phyloP scores from a whole-genome alignment of 2,113 vertebrate species.

The Lepisosteus oculatus region DNA sequence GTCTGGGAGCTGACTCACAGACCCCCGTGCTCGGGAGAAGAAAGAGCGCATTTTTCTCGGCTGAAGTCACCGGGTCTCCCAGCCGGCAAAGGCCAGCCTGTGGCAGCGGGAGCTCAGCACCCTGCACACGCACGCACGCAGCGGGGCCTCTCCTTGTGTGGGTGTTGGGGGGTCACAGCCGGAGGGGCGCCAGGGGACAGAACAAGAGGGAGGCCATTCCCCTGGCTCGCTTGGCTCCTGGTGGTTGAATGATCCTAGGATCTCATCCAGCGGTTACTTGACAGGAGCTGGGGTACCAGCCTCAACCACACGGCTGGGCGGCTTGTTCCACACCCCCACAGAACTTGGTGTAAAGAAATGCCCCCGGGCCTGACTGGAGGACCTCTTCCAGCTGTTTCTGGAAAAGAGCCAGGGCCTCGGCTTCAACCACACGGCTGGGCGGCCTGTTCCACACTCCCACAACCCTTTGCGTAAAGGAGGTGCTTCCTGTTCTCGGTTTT shows the following conservation, averaged over 20 bases:
- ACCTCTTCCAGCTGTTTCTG: too few species aligned
- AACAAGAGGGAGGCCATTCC: not conserved
- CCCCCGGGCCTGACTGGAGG: too few species aligned
- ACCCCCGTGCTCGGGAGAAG: slow-evolving; percentile 21
- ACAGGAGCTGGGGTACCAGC: too few species aligned
- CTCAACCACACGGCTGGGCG: too few species aligned
- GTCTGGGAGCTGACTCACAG: slow-evolving; percentile 20
- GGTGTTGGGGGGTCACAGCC: slow-evolving; percentile 27
- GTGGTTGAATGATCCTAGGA: too few species aligned
- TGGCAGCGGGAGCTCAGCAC: slow-evolving; percentile 35
- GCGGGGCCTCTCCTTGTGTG: slow-evolving; percentile 31
- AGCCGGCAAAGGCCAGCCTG: slow-evolving; percentile 27
- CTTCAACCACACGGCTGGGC: too few species aligned
- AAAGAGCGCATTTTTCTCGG: slow-evolving; percentile 44
- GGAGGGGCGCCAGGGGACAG: slow-evolving; percentile 25
- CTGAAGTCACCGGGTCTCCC: slow-evolving; percentile 37
- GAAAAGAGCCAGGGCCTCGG: too few species aligned
- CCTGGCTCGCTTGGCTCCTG: too few species aligned
- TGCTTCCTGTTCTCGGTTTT: too few species aligned
- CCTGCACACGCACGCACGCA: slow-evolving; percentile 31
- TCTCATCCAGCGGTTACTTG: too few species aligned
- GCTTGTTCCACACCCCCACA: not conserved
- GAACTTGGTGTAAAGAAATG: not conserved
- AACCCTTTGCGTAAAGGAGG: too few species aligned
- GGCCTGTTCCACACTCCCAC: too few species aligned